phyloP scores from a whole-genome alignment of 1,140 invertebrate species.

The Dufourea novaeangliae region DNA sequence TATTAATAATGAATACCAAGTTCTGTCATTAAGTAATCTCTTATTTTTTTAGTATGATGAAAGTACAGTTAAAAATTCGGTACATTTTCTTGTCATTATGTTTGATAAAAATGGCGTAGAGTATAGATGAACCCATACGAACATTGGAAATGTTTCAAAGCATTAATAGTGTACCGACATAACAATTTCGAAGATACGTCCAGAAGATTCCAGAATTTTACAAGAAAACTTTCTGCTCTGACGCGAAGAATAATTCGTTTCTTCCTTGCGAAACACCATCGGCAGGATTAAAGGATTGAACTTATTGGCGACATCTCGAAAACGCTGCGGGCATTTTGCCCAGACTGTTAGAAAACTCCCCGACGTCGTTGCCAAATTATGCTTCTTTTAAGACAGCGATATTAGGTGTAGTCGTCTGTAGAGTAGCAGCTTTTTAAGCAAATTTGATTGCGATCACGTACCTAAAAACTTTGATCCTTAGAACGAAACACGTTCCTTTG shows the following conservation, averaged over 20 bases:
- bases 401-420: neutral
- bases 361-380: slow-evolving; percentile 12
- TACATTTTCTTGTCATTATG: too few relatives aligned
- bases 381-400: slow-evolving; percentile 1
- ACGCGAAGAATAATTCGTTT: neutral
- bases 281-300: slow-evolving; percentile 8
- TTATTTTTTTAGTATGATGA: too few relatives aligned
- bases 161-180: neutral
- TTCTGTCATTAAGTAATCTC: too few relatives aligned
- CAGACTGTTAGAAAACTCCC: slow-evolving; percentile 11
- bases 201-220: neutral
- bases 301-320: slow-evolving; percentile 8
- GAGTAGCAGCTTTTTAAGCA: neutral
- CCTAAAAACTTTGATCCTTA: neutral
- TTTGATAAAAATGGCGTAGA: too few relatives aligned
- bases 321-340: slow-evolving; percentile 1
- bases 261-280: neutral
- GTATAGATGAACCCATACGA: too few relatives aligned
- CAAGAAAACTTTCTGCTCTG: neutral
- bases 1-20: too few relatives aligned
- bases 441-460: slow-evolving; percentile 4
- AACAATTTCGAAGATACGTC: neutral
- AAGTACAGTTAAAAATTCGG: too few relatives aligned
- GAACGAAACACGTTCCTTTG: neutral
- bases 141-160: neutral